Percentiles rank a stretch among this genome's conserved stretches.
phyloP scores from a whole-genome alignment of 2,888 invertebrate genomes.

The Phymatocera aterrima region DNA sequence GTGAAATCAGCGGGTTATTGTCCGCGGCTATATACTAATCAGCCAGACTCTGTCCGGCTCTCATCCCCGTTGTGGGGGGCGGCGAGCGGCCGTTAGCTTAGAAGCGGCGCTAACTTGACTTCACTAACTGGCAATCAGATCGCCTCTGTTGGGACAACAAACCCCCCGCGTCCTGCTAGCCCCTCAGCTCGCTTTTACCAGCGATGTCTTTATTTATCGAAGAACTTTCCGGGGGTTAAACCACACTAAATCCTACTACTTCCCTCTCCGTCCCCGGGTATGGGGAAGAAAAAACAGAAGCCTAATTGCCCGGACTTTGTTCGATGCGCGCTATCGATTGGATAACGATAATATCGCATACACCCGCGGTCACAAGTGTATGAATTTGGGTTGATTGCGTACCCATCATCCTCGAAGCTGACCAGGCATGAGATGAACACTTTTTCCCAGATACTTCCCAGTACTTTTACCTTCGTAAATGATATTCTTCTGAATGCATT shows the following conservation, averaged over 20 bases:
- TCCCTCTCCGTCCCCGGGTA: background rate
- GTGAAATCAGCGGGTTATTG: slow-evolving; percentile 32
- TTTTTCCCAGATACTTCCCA: too few relatives aligned
- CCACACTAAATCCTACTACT: slow-evolving; percentile 67
- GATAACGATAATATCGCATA: slow-evolving; percentile 65
- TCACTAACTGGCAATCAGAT: slow-evolving; percentile 72
- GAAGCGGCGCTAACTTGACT: slow-evolving; percentile 67
- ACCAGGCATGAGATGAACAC: too few relatives aligned
- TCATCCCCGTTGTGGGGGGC: background rate
- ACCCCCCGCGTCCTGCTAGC: slow-evolving; percentile 52
- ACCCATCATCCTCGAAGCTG: background rate
- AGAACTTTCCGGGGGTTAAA: slow-evolving; percentile 71
- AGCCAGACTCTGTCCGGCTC: slow-evolving; percentile 9
- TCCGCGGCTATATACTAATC: slow-evolving; percentile 23
- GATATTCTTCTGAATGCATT: too few relatives aligned
- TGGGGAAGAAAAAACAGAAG: slow-evolving; percentile 61
- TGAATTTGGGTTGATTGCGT: background rate
- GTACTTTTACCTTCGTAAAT: too few relatives aligned
- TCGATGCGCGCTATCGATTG: slow-evolving; percentile 60
- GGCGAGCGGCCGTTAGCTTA: slow-evolving; percentile 57
- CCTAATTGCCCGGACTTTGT: slow-evolving; percentile 64
- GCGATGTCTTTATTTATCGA: slow-evolving; percentile 66
- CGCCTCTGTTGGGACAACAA: slow-evolving; percentile 71
- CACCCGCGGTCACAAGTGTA: background rate
- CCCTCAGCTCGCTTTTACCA: slow-evolving; percentile 40